Base-by-base conservation (phyloP, 2,797 vertebrate species). In the Gallinago nigripennis region DNA sequence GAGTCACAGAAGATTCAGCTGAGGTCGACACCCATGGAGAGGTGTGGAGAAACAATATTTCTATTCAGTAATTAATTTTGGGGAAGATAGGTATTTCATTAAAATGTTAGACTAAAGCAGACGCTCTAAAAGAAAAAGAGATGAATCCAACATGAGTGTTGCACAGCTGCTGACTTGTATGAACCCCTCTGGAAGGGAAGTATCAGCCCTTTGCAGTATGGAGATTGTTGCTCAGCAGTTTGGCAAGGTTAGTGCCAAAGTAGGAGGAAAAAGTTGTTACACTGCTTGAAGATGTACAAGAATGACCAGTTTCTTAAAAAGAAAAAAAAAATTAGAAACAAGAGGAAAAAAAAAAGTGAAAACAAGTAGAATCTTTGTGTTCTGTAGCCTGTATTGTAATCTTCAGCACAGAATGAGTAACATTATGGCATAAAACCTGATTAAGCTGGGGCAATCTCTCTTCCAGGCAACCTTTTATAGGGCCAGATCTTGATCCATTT, bases 321-420 rank as follows among this genome's bases (percentile, higher is more conserved):
- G 37, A 14, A 83, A 51, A 73, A 53, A 46, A 50, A 30, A 24
- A 8, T 11, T 8, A 35, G 28, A 56, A 60, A 39, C 24, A 33
- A 9, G 11, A 3, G 20, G 35, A 37, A 39, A 39, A 39, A 50
- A 63, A 16, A 23, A 41, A 21, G 8, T 12, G 33, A 57, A 56
- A 83, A 33, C 50, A 82, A 87, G 53, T 54, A 39, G 43, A 54
- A n/a, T 65, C 53, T 75, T 82, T 81, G 76, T 69, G 39, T 31
- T 81, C 54, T 66, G 24, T 68, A 54, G 46, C 37, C 24, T 76
- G 46, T 27, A 81, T 82, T 88, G 61, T 88, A 76, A 19, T 72
- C 54, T 90, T 86, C 19, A 79, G 27, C 61, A 78, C 72, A 85
- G 41, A 64, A 63, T 86, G 63, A 96, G 50, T 89, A 90, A 88